Evolutionary conservation across 2,888 invertebrate species (phyloP).

Genomic region (Suillia variegata): DNA sequence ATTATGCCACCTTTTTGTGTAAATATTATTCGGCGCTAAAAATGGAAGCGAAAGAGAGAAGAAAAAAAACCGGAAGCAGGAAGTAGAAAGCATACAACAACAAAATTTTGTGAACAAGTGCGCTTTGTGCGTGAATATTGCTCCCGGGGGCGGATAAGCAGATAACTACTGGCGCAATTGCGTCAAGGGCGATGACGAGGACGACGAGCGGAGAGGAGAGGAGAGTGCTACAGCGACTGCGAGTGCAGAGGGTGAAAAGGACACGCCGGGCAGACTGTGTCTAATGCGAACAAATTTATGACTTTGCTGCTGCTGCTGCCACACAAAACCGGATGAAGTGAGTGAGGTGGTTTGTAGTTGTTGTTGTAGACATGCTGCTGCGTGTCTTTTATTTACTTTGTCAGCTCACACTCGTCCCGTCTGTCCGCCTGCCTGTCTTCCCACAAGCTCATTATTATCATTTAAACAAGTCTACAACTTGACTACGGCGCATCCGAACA

Average conservation of each 20-base stretch:
- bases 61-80: no score
- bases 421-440: slow-evolving; percentile 42
- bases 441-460: slow-evolving; percentile 54
- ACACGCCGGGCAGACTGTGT: slow-evolving; percentile 39
- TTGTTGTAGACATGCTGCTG: neutral
- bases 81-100: no score
- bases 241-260: slow-evolving; percentile 5
- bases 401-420: slow-evolving; percentile 33
- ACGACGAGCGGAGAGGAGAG: neutral
- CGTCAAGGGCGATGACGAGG: slow-evolving; percentile 17
- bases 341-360: slow-evolving; percentile 17
- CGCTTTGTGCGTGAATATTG: slow-evolving; percentile 53
- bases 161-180: slow-evolving; percentile 49
- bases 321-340: slow-evolving; percentile 36
- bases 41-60: slow-evolving; percentile 1
- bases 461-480: slow-evolving; percentile 46
- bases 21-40: slow-evolving; percentile 1
- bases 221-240: neutral
- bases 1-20: slow-evolving; percentile 47
- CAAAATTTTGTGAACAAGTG: slow-evolving; percentile 40
- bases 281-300: slow-evolving; percentile 57
- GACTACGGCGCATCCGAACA: slow-evolving; percentile 26
- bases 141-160: slow-evolving; percentile 59
- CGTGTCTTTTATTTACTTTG: slow-evolving; percentile 39
- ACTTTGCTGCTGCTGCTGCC: slow-evolving; percentile 41